These are phyloP conservation scores for Hirundo rustica DNA, from an alignment of 2,797 vertebrate species.

Conservation along the genomic window DNA sequence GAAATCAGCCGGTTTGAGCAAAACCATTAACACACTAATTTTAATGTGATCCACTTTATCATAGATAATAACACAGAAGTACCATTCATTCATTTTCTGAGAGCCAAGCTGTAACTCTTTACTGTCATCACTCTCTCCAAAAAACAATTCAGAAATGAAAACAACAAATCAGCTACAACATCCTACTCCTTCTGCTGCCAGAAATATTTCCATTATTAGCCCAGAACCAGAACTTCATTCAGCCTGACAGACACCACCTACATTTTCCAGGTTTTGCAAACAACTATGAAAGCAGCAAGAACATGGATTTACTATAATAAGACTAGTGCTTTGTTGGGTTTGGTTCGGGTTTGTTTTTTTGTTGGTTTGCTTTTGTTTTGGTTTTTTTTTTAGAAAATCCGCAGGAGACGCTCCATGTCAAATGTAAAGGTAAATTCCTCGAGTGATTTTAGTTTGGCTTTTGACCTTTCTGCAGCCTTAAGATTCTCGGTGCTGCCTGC, in stretches of 20 bases:
- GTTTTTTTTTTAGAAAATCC: not conserved
- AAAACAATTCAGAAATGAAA: not conserved
- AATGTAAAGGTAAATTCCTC: constrained; percentile 1
- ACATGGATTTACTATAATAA: not conserved
- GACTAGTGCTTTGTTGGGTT: not conserved
- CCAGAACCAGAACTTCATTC: not conserved
- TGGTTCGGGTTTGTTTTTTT: not conserved
- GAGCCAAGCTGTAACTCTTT: not conserved
- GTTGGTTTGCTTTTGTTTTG: not conserved
- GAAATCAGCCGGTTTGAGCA: not conserved
- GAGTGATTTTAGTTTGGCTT: constrained; percentile 14
- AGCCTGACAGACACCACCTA: not conserved
- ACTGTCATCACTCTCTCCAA: not conserved
- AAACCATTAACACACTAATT: not conserved
- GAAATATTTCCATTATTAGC: not conserved
- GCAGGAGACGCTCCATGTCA: not conserved
- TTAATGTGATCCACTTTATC: not conserved
- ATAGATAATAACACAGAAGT: not conserved
- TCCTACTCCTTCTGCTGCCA: not conserved
- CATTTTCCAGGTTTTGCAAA: not conserved
- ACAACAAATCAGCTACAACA: not conserved
- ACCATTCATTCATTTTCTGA: not conserved
- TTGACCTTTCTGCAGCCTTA: constrained; percentile 54
- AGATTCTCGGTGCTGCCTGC: not conserved
- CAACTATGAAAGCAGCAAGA: not conserved